Evolutionary conservation across 1,140 invertebrate genomes (phyloP), one percentile per base, ranked within the genome.

Genomic region (Papilio dardanus): DNA sequence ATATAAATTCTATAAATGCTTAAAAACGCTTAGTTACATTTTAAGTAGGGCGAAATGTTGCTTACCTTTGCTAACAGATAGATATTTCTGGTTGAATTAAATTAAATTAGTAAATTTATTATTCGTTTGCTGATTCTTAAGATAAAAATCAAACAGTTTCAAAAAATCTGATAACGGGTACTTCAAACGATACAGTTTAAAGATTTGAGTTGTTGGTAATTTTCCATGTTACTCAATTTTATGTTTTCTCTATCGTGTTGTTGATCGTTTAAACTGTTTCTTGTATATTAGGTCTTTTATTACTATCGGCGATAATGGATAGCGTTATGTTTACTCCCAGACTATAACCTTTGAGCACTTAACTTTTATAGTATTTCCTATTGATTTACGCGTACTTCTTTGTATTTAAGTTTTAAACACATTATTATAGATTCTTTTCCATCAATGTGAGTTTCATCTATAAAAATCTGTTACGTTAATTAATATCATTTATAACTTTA

Each of bases 231-330:
- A 71, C 37, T 16, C n/a, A 71, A 71, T 30, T 46, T 71, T 71
- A 46, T 46, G 65, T 14, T n/a, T 19, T 58, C 46, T 73, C 28
- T 28, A 58, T 58, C 46, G 35, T 54, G 71, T 73, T 33, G 50
- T 3, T n/a, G 71, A 46, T 21, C 46, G 50, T 54, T 73, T 73
- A 58, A 73, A 73, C n/a, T 58, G 42, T 73, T 40, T 40, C 67
- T 69, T 69, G 19, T 28, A 69, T 40, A 69, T 69, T 28, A 73
- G 50, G 30, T 58, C 8, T 73, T 73, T 73, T 73, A 73, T 73
- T 73, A 73, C 50, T 73, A 58, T 73, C 16, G 71, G 31, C 46
- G 71, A 42, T 73, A 73, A 73, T 73, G 71, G 71, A 73, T 73
- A 58, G 8, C 50, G 71, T 58, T 69, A 69, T 40, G 2, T 35